phyloP scores from a whole-genome alignment of 1,140 invertebrate species.

The Drosophila serrata region DNA sequence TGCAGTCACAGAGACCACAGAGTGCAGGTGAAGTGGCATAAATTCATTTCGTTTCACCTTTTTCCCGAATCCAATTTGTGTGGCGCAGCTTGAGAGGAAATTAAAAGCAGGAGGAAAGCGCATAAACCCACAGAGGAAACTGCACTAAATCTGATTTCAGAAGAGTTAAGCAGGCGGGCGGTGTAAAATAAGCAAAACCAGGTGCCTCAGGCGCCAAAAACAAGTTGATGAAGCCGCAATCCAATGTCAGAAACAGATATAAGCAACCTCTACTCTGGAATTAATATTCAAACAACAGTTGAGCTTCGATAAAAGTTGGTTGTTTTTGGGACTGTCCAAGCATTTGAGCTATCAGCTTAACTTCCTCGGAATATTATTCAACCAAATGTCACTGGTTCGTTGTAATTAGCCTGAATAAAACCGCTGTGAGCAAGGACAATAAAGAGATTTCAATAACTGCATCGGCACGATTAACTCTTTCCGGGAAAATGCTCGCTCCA shows the following conservation, averaged over 20 bases:
- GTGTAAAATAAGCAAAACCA: not conserved
- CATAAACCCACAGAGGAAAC: conserved; percentile 1
- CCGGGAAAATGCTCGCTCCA: conserved; percentile 3
- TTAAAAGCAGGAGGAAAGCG: conserved; percentile 1
- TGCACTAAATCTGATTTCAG: conserved; percentile 20
- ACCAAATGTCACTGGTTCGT: not conserved
- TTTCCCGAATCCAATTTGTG: conserved; percentile 25
- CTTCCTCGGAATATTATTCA: not conserved
- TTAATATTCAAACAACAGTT: not conserved
- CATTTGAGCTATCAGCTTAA: not conserved
- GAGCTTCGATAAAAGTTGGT: not conserved
- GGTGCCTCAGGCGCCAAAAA: not conserved
- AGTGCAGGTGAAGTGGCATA: conserved; percentile 14
- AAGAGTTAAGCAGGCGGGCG: not conserved
- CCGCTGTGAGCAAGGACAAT: not conserved
- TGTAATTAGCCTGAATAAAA: not conserved
- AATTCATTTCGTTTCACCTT: conserved; percentile 18
- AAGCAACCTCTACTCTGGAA: not conserved
- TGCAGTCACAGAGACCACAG: conserved; percentile 16
- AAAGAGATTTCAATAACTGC: not conserved
- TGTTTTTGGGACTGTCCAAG: not conserved
- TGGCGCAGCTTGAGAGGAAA: conserved; percentile 14
- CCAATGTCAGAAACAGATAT: not conserved
- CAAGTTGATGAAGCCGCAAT: conserved; percentile 8
- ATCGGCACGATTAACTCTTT: conserved; percentile 2